phyloP scores from a whole-genome alignment of 2,113 vertebrate species.

The Phaetusa simplex region DNA sequence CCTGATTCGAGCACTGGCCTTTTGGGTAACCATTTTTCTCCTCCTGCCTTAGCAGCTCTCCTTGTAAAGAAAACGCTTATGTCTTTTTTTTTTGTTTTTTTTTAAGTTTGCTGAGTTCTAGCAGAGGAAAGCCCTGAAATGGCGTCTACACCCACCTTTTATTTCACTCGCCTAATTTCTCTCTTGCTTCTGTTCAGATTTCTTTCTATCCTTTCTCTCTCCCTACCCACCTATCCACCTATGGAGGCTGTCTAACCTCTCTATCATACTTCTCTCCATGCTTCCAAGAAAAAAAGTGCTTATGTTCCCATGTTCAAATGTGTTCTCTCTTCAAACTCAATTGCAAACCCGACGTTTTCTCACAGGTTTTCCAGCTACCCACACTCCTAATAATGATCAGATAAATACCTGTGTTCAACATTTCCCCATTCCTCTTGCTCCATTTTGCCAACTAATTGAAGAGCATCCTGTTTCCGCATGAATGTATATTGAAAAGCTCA shows the following conservation, averaged over 20 bases:
- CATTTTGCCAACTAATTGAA: constrained; percentile 22
- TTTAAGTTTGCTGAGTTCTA: background rate
- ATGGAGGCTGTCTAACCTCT: background rate
- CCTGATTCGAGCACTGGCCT: background rate
- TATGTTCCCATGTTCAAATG: background rate
- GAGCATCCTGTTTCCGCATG: background rate
- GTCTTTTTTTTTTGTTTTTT: background rate
- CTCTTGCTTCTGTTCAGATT: background rate
- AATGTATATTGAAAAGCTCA: background rate
- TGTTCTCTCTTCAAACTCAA: background rate
- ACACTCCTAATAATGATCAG: background rate
- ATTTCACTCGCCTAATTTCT: constrained; percentile 1
- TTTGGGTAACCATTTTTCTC: background rate
- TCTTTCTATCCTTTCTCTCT: background rate
- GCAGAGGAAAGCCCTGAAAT: background rate
- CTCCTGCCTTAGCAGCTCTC: background rate
- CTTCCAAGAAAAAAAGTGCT: background rate
- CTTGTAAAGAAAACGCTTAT: background rate
- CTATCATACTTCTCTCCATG: background rate
- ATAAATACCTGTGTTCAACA: background rate
- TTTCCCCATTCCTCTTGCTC: background rate
- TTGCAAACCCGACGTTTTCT: background rate
- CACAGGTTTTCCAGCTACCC: constrained; percentile 1
- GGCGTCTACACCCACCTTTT: background rate
- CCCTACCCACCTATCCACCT: background rate